A percentile compares a stretch with the other conserved stretches of the same genome.
These are phyloP conservation scores for Mercenaria mercenaria DNA, from an alignment of 1,140 invertebrate species.

Conservation along the genomic window DNA sequence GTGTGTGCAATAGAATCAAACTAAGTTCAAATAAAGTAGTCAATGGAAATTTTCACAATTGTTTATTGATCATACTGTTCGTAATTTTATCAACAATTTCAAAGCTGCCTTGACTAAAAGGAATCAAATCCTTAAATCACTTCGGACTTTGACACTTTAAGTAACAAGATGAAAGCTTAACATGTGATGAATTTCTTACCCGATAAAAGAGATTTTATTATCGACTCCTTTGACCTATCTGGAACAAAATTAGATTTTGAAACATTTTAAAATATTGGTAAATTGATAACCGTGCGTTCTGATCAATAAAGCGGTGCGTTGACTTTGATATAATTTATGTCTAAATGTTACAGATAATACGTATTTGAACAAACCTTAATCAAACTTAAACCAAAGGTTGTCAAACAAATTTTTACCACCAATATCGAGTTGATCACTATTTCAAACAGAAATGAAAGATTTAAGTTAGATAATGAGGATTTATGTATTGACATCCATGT, in stretches of 20 bases:
- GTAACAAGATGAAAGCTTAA: too few relatives aligned
- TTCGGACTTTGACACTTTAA: too few relatives aligned
- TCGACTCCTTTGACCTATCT: neutral
- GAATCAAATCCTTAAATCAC: too few relatives aligned
- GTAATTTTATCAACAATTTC: too few relatives aligned
- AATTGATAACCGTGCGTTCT: neutral
- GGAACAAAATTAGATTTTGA: neutral
- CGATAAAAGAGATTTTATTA: too few relatives aligned
- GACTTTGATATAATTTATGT: constrained; percentile 20
- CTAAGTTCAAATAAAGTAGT: too few relatives aligned
- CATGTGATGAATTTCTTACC: too few relatives aligned
- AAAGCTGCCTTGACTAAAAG: too few relatives aligned
- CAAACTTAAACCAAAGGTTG: neutral
- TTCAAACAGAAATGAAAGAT: neutral
- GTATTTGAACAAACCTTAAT: neutral
- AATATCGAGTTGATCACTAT: neutral
- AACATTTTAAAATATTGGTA: neutral
- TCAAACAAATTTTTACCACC: neutral
- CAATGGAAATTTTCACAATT: too few relatives aligned
- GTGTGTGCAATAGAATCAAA: too few relatives aligned
- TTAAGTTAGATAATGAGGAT: neutral
- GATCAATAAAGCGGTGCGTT: neutral
- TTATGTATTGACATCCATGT: neutral
- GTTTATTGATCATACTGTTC: too few relatives aligned
- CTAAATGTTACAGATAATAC: neutral